Conservation (phyloP, 1,140 invertebrate genomes). For the Drosophila aff. region DNA sequence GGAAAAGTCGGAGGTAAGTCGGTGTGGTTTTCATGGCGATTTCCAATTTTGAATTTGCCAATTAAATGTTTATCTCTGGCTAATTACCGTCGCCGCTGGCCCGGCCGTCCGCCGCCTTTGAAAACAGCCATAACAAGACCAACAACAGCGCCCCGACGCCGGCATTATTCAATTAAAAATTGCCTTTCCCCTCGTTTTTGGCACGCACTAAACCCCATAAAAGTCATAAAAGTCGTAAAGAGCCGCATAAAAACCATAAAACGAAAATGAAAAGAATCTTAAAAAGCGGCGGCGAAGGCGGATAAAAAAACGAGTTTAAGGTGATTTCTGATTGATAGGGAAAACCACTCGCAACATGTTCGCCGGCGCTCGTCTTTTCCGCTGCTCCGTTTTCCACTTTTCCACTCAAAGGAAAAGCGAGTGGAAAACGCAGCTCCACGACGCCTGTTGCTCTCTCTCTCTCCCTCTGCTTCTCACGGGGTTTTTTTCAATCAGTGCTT, state of each 20-base stretch:
- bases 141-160: slow-evolving; percentile 49
- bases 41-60: slow-evolving; percentile 74
- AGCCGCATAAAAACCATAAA: slow-evolving; percentile 77
- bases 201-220: slow-evolving; percentile 85
- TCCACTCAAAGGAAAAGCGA: slow-evolving; percentile 71
- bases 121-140: slow-evolving; percentile 34
- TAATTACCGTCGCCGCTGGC: slow-evolving; percentile 60
- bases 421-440: slow-evolving; percentile 58
- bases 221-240: slow-evolving; percentile 84
- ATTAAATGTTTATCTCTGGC: slow-evolving; percentile 80
- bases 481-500: slow-evolving; percentile 84
- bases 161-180: slow-evolving; percentile 85
- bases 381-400: slow-evolving; percentile 11
- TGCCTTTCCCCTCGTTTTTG: slow-evolving; percentile 73
- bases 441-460: slow-evolving; percentile 46
- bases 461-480: slow-evolving; percentile 32
- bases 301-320: slow-evolving; percentile 73
- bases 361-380: slow-evolving; percentile 21
- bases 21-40: slow-evolving; percentile 45
- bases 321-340: slow-evolving; percentile 71
- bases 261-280: slow-evolving; percentile 84
- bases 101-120: slow-evolving; percentile 24
- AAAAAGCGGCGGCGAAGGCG: slow-evolving; percentile 56
- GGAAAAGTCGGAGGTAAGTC: slow-evolving; percentile 7
- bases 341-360: slow-evolving; percentile 69